phyloP scores from a whole-genome alignment of 2,888 invertebrate genomes.

The Imbricaverruca yamaguchii region DNA sequence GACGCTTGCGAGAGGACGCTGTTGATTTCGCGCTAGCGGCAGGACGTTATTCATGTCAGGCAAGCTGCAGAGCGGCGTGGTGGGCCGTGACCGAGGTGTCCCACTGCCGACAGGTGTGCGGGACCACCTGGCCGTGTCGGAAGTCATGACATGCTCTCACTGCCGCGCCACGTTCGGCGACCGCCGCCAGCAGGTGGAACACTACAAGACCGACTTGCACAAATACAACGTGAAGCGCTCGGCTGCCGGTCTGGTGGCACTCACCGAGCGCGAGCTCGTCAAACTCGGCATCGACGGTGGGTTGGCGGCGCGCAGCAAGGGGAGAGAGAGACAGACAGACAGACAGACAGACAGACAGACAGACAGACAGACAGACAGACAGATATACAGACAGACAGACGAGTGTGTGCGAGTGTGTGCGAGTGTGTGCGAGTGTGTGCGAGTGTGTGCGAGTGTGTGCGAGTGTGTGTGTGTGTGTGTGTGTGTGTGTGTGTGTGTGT shows the following conservation, averaged over 20 bases:
- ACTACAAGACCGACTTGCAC: constrained; percentile 79
- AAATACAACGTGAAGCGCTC: constrained; percentile 65
- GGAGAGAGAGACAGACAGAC: constrained; percentile 22
- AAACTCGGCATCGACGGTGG: constrained; percentile 32
- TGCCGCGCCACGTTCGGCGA: constrained; percentile 26
- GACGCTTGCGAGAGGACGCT: too few relatives aligned
- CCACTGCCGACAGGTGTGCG: neutral
- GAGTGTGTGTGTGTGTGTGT: too few relatives aligned
- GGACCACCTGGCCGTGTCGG: neutral
- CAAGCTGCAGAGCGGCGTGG: too few relatives aligned
- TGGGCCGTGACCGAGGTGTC: too few relatives aligned
- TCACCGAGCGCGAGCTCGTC: constrained; percentile 53
- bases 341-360: constrained; percentile 20
- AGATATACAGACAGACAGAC: neutral
- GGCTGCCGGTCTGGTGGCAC: constrained; percentile 50
- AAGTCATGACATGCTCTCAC: constrained; percentile 25
- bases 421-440: constrained; percentile 17
- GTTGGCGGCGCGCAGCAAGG: neutral
- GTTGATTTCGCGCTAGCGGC: too few relatives aligned
- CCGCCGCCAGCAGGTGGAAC: constrained; percentile 54
- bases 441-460: too few relatives aligned
- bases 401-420: constrained; percentile 17
- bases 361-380: constrained; percentile 23
- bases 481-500: too few relatives aligned
- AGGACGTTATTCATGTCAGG: too few relatives aligned